Percentiles rank a stretch among this genome's conserved stretches.
phyloP scores from a whole-genome alignment of 2,888 invertebrate species.

The Cybosia mesomella region DNA sequence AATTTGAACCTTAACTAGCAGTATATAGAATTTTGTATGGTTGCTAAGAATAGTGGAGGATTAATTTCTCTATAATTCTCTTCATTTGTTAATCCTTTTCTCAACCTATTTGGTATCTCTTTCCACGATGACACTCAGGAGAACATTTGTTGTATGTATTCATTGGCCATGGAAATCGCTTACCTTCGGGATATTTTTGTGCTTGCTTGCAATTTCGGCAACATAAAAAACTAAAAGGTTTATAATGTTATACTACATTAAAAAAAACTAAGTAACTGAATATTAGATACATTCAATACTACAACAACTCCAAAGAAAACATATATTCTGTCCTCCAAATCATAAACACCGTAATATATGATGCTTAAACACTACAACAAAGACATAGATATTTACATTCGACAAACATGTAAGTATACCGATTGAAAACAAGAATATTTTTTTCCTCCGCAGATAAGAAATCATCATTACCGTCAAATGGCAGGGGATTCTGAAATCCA shows the following conservation, averaged over 20 bases:
- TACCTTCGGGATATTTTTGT: neutral
- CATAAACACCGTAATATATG: constrained; percentile 42
- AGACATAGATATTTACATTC: constrained; percentile 56
- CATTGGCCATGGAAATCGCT: neutral
- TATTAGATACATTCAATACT: neutral
- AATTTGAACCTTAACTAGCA: too few species aligned
- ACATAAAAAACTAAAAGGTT: neutral
- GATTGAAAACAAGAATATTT: constrained; percentile 54
- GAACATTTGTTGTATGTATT: too few species aligned
- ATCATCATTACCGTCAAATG: constrained; percentile 64
- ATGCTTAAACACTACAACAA: constrained; percentile 37
- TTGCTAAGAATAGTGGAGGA: too few species aligned
- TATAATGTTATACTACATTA: neutral
- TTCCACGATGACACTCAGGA: too few species aligned
- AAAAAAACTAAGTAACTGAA: neutral
- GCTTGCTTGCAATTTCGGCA: neutral
- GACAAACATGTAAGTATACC: constrained; percentile 37
- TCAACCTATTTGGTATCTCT: too few species aligned
- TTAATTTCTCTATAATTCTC: too few species aligned
- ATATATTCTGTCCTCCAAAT: constrained; percentile 37
- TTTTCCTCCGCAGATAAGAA: constrained; percentile 59
- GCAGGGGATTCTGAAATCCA: constrained; percentile 62
- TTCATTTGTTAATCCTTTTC: too few species aligned
- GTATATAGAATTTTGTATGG: too few species aligned
- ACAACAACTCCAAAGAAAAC: constrained; percentile 18